Evolutionary conservation across 2,113 vertebrate genomes (phyloP), one percentile per base, ranked within the genome.

Genomic region (Otolemur garnettii): DNA sequence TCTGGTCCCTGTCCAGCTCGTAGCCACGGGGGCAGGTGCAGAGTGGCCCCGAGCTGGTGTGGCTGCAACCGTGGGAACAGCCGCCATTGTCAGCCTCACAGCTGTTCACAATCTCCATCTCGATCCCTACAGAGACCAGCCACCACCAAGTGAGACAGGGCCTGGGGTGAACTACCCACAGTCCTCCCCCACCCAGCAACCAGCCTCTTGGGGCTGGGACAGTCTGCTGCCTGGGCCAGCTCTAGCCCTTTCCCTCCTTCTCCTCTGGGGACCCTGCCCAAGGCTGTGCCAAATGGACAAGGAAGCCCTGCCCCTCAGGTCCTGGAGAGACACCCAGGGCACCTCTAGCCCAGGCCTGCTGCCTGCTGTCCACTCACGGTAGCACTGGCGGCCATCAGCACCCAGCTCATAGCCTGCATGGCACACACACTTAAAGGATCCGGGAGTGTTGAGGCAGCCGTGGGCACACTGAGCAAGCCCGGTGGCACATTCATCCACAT

Each of bases 21-120:
- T 99, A 99, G 72, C 99, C 99, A 0, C 96, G 98, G 96, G 99
- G 99, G 93, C 99, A 99, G 98, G 98, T 98, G 74, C 99, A 99
- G 78, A 97, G 97, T 0, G 99, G 99, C 7, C 99, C 99, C 0
- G 89, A 66, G 89, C 98, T 99, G 90, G 98, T 99, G 98, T 99
- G 99, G 64, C 99, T 99, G 97, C 99, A 99, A 30, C 97, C 81
- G 0, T 99, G 99, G 1, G 99, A 99, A 26, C 99, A 99, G 94
- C 99, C 99, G 0, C 99, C 99, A 0, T 99, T 99, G 98, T 96
- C 97, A 28, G 93, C 93, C 93, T 99, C 99, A 0, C 99, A 99
- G 97, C 99, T 99, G 98, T 99, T 99, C 71, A 99, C 99, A 0
- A 99, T 99, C 98, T 99, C 99, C 99, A 99, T 99, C 97, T 99